Evolutionary conservation across 2,113 vertebrate genomes (phyloP), one percentile per base, ranked within the genome.

Genomic region (Caracal caracal): DNA sequence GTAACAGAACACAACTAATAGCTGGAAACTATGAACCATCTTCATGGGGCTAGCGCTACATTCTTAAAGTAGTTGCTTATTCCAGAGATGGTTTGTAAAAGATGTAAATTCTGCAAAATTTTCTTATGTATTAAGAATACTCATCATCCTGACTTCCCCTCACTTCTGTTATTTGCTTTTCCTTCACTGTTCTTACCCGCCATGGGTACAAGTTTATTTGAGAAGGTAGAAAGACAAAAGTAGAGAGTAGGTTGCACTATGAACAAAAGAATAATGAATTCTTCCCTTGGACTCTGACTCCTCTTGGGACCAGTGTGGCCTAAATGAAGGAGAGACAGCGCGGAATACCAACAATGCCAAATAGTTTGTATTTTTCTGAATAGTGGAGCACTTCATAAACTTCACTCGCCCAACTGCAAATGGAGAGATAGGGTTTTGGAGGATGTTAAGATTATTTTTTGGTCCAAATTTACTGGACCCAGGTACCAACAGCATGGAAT

Each of bases 1-100:
- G n/a, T 12, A 95, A 76, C 40, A 7, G 15, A 84, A 84, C 20
- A 26, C 71, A 94, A 71, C 51, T 33, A 88, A 88, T 26, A 63
- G 40, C 40, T 84, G 37, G 33, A 94, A 71, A 51, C 37, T 82
- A 59, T 90, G 47, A 84, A 37, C 6, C 19, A 71, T 76, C 37
- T 65, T 92, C 37, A n/a, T 37, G 33, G 17, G 4, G 11, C 11
- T 71, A 71, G 35, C n/a, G 5, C 26, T 30, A 49, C 43, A 11
- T 86, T 33, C 4, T 63, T 78, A 63, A 35, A 11, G 24, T 71
- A 81, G 13, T 7, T 95, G 33, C 13, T 90, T 88, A 71, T 80
- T 88, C 91, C n/a, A 93, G 68, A 87, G 93, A 78, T 76, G 17
- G 22, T 76, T 92, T 83, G 37, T 56, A 66, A 97, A 88, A 10